These are phyloP conservation scores for Nyctibius bracteatus DNA, from an alignment of 2,113 vertebrate species.

Conservation along the genomic window DNA sequence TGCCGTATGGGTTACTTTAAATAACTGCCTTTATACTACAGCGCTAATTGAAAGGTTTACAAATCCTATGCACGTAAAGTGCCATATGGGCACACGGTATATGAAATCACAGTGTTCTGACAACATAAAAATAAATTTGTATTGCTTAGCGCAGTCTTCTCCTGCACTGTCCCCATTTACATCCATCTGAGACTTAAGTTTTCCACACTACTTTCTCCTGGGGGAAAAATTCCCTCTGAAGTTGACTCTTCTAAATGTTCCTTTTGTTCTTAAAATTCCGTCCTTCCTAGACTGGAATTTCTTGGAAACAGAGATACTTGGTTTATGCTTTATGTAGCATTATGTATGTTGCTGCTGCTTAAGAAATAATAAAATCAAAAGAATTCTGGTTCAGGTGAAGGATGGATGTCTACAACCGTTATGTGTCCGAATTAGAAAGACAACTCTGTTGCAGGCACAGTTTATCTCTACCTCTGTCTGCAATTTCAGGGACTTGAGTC, in stretches of 20 bases:
- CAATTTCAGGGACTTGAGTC: background rate
- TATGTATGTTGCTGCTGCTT: background rate
- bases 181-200: background rate
- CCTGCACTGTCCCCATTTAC: slow-evolving; percentile 21
- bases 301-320: background rate
- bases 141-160: slow-evolving; percentile 8
- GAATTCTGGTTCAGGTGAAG: background rate
- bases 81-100: slow-evolving; percentile 41
- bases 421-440: background rate
- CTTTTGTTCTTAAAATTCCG: background rate
- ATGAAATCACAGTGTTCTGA: slow-evolving; percentile 55
- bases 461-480: background rate
- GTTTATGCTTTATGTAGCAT: background rate
- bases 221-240: background rate
- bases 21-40: slow-evolving; percentile 30
- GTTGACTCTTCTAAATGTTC: background rate
- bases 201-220: background rate
- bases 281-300: background rate
- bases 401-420: background rate
- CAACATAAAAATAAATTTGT: slow-evolving; percentile 49
- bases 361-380: background rate
- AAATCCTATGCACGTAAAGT: slow-evolving; percentile 20
- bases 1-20: slow-evolving; percentile 44
- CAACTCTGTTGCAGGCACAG: background rate
- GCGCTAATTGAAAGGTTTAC: slow-evolving; percentile 46